A percentile compares a stretch with the other conserved stretches of the same genome.
phyloP scores from a whole-genome alignment of 2,113 vertebrate genomes.

The Jaculus jaculus region DNA sequence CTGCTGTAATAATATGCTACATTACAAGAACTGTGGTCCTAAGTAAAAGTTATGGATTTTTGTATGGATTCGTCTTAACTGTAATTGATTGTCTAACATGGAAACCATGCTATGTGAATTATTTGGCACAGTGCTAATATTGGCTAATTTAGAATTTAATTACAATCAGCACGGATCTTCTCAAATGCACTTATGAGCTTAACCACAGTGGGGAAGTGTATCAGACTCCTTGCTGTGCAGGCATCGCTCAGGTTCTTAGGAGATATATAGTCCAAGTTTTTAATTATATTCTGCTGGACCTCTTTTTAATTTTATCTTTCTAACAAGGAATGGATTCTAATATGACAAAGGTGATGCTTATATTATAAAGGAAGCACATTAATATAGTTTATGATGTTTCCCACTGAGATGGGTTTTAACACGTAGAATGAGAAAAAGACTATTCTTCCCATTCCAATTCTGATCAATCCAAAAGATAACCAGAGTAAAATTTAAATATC shows the following conservation, averaged over 20 bases:
- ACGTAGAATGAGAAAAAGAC: conserved; percentile 53
- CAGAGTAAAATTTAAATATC: conserved; percentile 51
- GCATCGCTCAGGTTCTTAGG: conserved; percentile 16
- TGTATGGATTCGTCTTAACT: conserved; percentile 56
- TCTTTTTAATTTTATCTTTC: conserved; percentile 72
- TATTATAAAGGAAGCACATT: conserved; percentile 40
- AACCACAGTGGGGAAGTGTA: conserved; percentile 33
- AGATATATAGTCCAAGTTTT: conserved; percentile 59
- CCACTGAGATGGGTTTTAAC: conserved; percentile 53
- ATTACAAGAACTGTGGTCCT: conserved; percentile 52
- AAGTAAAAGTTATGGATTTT: conserved; percentile 66
- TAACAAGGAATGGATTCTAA: conserved; percentile 50
- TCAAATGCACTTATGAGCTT: conserved; percentile 62
- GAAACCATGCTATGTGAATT: conserved; percentile 70
- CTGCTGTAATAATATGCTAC: conserved; percentile 57
- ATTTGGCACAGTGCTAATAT: conserved; percentile 70
- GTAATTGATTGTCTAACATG: conserved; percentile 74
- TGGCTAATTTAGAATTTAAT: conserved; percentile 75
- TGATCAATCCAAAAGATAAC: conserved; percentile 28
- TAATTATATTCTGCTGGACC: conserved; percentile 76
- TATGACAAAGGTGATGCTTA: conserved; percentile 65
- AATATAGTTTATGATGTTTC: conserved; percentile 49
- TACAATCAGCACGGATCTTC: conserved; percentile 63
- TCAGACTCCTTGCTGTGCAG: not conserved
- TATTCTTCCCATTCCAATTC: conserved; percentile 35